Base-by-base conservation (phyloP, 1,140 invertebrate species). In the Papilio dardanus region DNA sequence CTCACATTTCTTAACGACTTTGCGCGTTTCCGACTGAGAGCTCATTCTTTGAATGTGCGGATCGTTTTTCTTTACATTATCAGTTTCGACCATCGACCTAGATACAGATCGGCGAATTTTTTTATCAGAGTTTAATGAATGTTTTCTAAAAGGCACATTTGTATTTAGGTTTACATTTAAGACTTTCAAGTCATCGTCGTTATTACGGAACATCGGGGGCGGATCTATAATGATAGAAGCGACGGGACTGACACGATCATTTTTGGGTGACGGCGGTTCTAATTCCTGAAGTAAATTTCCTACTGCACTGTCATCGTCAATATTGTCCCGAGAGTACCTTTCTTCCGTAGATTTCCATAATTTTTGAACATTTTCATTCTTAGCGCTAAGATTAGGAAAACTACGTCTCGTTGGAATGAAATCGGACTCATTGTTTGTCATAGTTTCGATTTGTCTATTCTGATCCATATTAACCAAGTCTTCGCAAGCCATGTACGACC, bases 381-480 rank as follows among this genome's bases (percentile, higher is more conserved):
- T 90, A 6, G 75, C 78, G 58, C 81, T 90, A 24, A 68, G 80
- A 79, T 91, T 88, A 12, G 92, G 90, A 79, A 87, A 92, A 78
- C 90, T 93, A 30, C 87, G 86, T 65, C 92, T 84, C 10, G 87
- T 92, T n/a, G 88, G 80, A 73, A 90, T 77, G 79, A 88, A 93
- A 78, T 92, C 89, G 6, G 76, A 80, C 31, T 88, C 89, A 10
- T 88, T 86, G 69, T 78, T 87, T 37, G 87, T 85, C 19, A 91
- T 75, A 21, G 80, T 89, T 81, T 86, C 84, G 8, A 94, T 91
- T 83, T 87, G 93, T 77, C 92, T 94, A 87, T 93, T 93, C 79
- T 94, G 95, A 81, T 95, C 94, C 76, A 96, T 91, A 82, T 94
- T 95, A 8, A 94, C 92, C 77, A 96, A 86, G 92, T 96, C 95